Evolutionary conservation across 2,888 invertebrate genomes (phyloP), one percentile per base, ranked within the genome.

Genomic region (Aporophyla lueneburgensis): DNA sequence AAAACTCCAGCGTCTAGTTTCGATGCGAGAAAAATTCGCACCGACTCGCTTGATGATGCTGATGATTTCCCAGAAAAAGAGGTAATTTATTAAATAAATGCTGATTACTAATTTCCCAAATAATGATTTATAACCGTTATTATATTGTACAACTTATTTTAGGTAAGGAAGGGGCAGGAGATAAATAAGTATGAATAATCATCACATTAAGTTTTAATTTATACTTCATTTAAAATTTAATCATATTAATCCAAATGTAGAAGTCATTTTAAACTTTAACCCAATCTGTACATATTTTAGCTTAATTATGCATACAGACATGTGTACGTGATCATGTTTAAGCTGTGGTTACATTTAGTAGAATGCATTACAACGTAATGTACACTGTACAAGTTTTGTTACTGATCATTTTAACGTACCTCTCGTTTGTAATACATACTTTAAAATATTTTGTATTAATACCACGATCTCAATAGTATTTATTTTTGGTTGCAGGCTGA

Each of bases 31-130:
- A 97, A 96, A 91, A 89, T 96, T 46, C 93, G 96, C 62, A 97
- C 97, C 0, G 97, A 97, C 87, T 97, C 97, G 2, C 92, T 97
- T 5, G 97, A 97, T 83, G 97, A 97, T 74, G 97, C 97, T 49
- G 97, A 97, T 85, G 97, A 97, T 85, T 96, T 97, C 73, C 96
- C 96, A 14, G 97, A 97, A 89, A 97, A 95, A 92, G 97, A 97
- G 92, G 97, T 96, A 91, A 65, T 33, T 19, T 40, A 9, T 51
- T 21, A 5, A 49, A 16, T 58, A n/a, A 54, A 56, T 3, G 54
- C 54, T 33, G 5, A 66, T 33, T 21, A 53, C 2, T 5, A 21
- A 19, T 14, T 49, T 66, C 0, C 46, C 14, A 14, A 16, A 21
- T 33, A 9, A 6, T 27, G 16, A 56, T 33, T 6, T 33, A 58